Conservation (phyloP, 2,113 vertebrate species). For the Naja naja region DNA sequence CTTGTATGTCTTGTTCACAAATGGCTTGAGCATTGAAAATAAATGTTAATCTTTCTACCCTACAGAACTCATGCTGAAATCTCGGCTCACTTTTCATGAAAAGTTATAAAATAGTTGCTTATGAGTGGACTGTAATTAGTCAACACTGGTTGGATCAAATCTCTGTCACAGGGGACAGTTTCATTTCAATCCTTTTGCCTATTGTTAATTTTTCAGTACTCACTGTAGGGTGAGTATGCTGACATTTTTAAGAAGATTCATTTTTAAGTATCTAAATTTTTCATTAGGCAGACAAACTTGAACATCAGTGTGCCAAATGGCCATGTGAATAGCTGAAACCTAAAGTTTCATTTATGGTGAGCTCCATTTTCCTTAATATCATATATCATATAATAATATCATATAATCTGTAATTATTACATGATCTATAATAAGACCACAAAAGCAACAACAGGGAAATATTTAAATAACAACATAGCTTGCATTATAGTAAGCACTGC, state of each 20-base stretch:
- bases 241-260: background rate
- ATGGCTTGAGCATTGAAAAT: background rate
- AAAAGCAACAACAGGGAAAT: background rate
- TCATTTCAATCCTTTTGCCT: background rate
- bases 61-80: too few species aligned
- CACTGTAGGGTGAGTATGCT: background rate
- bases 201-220: background rate
- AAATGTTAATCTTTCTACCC: background rate
- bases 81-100: background rate
- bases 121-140: conserved; percentile 17
- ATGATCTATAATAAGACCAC: background rate
- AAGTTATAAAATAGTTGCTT: background rate
- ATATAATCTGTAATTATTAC: background rate
- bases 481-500: background rate
- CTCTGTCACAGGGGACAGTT: background rate
- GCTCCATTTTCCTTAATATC: background rate
- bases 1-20: background rate
- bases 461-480: background rate
- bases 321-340: conserved; percentile 3
- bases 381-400: background rate
- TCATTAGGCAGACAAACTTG: conserved; percentile 8
- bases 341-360: background rate
- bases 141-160: background rate
- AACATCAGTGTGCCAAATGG: background rate
- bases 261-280: background rate